Evolutionary conservation across 2,888 invertebrate species (phyloP).

Genomic region (Subacronicta megacephala): DNA sequence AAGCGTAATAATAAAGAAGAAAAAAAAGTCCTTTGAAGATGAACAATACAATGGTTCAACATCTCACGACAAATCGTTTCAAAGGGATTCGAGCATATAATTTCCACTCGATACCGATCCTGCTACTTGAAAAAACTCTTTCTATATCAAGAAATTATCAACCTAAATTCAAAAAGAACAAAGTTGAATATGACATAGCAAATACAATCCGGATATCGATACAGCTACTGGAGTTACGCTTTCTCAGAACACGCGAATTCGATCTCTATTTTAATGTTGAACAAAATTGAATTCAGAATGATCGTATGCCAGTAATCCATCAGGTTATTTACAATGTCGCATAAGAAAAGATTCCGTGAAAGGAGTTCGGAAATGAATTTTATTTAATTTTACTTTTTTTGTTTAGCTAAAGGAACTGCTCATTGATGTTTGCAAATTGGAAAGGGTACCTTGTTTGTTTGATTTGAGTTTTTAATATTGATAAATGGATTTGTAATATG

Average conservation of each 20-base stretch:
- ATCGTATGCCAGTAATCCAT: slow-evolving; percentile 49
- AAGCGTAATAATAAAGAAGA: slow-evolving; percentile 81
- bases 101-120: slow-evolving; percentile 81
- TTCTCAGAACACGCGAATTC: slow-evolving; percentile 17
- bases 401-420: slow-evolving; percentile 46
- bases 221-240: slow-evolving; percentile 43
- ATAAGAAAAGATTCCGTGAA: slow-evolving; percentile 75
- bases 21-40: slow-evolving; percentile 81
- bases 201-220: slow-evolving; percentile 19
- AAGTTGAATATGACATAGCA: slow-evolving; percentile 2
- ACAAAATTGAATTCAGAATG: slow-evolving; percentile 45
- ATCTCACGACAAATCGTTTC: slow-evolving; percentile 77
- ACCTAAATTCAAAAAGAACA: slow-evolving; percentile 1
- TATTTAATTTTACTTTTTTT: slow-evolving; percentile 76
- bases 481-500: slow-evolving; percentile 19
- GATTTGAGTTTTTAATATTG: slow-evolving; percentile 38
- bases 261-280: slow-evolving; percentile 19
- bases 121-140: slow-evolving; percentile 69
- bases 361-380: slow-evolving; percentile 78
- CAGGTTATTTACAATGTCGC: slow-evolving; percentile 77
- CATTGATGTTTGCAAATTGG: slow-evolving; percentile 66
- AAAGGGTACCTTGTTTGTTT: slow-evolving; percentile 48
- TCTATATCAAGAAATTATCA: slow-evolving; percentile 17
- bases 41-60: slow-evolving; percentile 75
- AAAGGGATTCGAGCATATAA: slow-evolving; percentile 76